Percentiles rank a stretch among this genome's conserved stretches.
phyloP scores from a whole-genome alignment of 2,113 vertebrate species.

The Vombatus ursinus region DNA sequence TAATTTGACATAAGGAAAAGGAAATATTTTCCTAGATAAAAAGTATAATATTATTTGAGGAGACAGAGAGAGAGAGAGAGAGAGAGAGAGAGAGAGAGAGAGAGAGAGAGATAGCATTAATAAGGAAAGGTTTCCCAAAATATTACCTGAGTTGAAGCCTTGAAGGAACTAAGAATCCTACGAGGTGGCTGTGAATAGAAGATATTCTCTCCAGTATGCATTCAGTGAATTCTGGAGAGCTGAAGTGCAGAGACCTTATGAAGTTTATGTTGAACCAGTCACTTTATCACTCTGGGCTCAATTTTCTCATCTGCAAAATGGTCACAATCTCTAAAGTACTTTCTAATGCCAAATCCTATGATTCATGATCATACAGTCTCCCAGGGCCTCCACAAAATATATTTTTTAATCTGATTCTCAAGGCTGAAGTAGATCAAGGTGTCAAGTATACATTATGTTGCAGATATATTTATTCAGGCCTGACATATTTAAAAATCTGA shows the following conservation, averaged over 20 bases:
- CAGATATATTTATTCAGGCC: not conserved
- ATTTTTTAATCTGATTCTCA: not conserved
- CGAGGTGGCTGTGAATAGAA: not conserved
- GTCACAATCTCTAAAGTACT: not conserved
- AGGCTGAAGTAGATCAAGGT: not conserved
- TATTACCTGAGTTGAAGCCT: not conserved
- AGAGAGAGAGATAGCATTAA: not conserved
- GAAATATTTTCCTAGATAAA: too few species aligned
- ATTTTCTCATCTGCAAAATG: not conserved
- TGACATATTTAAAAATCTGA: not conserved
- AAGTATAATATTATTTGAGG: too few species aligned
- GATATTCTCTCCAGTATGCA: not conserved
- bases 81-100: too few species aligned
- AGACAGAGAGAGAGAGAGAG: too few species aligned
- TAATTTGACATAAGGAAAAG: too few species aligned
- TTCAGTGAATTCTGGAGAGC: not conserved
- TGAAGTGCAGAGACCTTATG: not conserved
- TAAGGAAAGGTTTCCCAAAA: not conserved
- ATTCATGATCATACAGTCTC: not conserved
- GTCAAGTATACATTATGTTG: too few species aligned
- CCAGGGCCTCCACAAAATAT: not conserved
- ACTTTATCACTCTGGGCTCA: not conserved
- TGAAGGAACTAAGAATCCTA: not conserved
- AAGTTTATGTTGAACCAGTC: not conserved
- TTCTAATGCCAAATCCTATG: not conserved